Evolutionary conservation across 2,888 invertebrate species (phyloP).

Genomic region (Eumerus sabulonum): DNA sequence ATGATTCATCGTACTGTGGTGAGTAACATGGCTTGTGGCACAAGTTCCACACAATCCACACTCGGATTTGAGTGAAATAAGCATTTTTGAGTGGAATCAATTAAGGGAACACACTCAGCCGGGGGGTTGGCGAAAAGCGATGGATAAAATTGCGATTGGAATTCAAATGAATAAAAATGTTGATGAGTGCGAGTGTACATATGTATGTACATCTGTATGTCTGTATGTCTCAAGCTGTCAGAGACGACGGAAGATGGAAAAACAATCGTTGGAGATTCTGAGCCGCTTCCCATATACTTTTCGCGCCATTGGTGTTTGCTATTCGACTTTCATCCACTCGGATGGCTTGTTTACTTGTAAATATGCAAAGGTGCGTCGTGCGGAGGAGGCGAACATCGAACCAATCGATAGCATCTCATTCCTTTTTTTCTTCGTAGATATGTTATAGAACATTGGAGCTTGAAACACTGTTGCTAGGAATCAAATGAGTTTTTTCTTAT

Average conservation of each 20-base stretch:
- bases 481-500: constrained; percentile 43
- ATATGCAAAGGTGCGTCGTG: not conserved
- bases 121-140: not conserved
- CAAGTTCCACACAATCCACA: constrained; percentile 51
- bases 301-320: constrained; percentile 35
- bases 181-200: constrained; percentile 1
- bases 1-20: constrained; percentile 60
- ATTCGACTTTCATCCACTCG: no score
- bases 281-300: constrained; percentile 23
- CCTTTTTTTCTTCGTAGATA: constrained; percentile 32
- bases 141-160: constrained; percentile 54
- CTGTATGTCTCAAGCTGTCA: no score
- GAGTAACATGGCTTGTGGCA: constrained; percentile 26
- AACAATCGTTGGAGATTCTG: constrained; percentile 15
- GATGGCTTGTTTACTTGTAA: constrained; percentile 11
- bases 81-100: not conserved
- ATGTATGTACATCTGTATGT: not conserved
- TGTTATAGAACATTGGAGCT: not conserved
- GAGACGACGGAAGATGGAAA: not conserved
- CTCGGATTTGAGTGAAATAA: constrained; percentile 21
- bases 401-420: constrained; percentile 45
- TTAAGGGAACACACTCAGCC: not conserved
- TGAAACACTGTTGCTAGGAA: constrained; percentile 25
- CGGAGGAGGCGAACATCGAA: constrained; percentile 27
- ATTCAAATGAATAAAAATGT: constrained; percentile 55